Conservation (phyloP, 2,113 vertebrate species). For the Cavia aperea region DNA sequence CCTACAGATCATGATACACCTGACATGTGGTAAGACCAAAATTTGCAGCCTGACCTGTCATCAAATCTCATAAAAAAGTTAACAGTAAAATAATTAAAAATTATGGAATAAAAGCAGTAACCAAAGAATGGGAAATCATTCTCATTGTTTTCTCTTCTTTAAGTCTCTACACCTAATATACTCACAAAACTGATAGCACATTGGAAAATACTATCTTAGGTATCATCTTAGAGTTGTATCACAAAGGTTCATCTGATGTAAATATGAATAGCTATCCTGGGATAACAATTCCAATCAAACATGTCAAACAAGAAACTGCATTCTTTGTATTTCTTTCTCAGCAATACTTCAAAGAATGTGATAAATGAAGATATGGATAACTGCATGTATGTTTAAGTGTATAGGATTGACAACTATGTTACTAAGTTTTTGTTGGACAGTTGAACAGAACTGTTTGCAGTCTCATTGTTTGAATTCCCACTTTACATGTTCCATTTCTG, state of each 20-base stretch:
- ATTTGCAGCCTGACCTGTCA: background rate
- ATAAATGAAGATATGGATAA: no score
- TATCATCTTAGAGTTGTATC: background rate
- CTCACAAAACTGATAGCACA: background rate
- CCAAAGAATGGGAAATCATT: background rate
- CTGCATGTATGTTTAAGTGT: no score
- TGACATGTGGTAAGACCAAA: background rate
- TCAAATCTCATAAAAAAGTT: background rate
- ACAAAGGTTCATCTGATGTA: background rate
- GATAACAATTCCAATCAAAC: constrained; percentile 18
- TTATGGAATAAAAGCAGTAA: background rate
- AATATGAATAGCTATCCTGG: background rate
- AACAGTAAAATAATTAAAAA: constrained; percentile 8
- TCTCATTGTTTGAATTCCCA: no score
- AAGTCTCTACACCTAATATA: background rate
- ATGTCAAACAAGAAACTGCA: background rate
- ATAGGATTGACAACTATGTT: no score
- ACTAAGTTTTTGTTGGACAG: no score
- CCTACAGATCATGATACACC: background rate
- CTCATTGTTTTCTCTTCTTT: background rate
- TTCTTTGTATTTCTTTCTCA: background rate
- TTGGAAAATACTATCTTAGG: background rate
- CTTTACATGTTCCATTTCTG: no score
- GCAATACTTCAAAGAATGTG: background rate
- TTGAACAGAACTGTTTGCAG: no score